These are phyloP conservation scores for Micromys minutus DNA, from an alignment of 2,113 vertebrate species.

Conservation along the genomic window DNA sequence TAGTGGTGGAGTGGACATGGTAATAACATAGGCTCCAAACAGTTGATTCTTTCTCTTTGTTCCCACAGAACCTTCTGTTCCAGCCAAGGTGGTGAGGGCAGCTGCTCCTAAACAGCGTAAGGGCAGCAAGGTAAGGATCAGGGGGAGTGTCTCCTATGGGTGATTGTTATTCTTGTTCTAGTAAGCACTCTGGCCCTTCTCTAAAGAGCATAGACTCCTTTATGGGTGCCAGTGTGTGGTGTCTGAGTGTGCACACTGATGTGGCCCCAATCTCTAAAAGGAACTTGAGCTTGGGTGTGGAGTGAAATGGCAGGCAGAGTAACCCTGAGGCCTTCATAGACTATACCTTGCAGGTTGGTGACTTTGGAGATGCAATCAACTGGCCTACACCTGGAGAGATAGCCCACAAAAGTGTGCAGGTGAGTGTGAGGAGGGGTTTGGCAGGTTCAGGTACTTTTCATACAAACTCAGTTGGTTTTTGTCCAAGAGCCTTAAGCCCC, in stretches of 20 bases:
- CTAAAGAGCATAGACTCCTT: not conserved
- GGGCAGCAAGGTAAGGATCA: conserved; percentile 94
- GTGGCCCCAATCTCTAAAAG: not conserved
- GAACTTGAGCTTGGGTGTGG: not conserved
- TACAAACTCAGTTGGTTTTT: not conserved
- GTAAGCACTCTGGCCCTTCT: not conserved
- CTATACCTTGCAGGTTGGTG: conserved; percentile 90
- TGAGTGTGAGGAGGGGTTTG: conserved; percentile 78
- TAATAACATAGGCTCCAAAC: not conserved
- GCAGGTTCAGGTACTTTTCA: not conserved
- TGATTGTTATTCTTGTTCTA: not conserved
- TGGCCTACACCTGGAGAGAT: conserved; percentile 99
- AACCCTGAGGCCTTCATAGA: not conserved
- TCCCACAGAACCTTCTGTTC: conserved; percentile 90
- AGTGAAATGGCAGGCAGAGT: not conserved
- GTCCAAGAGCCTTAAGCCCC: not conserved
- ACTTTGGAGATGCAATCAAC: conserved; percentile 96
- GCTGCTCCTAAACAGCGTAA: conserved; percentile 92
- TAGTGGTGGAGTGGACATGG: not conserved
- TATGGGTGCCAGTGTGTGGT: not conserved
- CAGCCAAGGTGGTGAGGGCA: conserved; percentile 96
- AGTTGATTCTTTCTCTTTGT: conserved; percentile 54
- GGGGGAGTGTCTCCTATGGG: not conserved
- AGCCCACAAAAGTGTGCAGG: conserved; percentile 96
- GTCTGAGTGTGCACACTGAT: not conserved